Evolutionary conservation across 2,797 vertebrate genomes (phyloP).

Genomic region (Dendrocincla tyrannina): DNA sequence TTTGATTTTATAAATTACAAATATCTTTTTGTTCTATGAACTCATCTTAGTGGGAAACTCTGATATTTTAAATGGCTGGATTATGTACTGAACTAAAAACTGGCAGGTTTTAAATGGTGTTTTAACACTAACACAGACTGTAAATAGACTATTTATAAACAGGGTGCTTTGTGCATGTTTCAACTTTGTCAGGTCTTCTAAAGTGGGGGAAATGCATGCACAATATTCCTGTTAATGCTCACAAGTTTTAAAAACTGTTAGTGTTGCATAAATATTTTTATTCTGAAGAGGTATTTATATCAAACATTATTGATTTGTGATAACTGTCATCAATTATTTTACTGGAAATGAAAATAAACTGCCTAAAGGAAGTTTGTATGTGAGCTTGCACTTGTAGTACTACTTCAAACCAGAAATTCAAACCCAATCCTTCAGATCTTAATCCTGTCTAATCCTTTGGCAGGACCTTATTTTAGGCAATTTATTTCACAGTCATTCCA

Average conservation of each 20-base stretch:
- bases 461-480: not conserved
- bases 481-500: not conserved
- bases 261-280: not conserved
- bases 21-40: not conserved
- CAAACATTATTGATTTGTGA: not conserved
- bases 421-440: not conserved
- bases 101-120: not conserved
- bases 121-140: conserved; percentile 23
- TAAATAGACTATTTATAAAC: conserved; percentile 37
- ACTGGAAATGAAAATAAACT: not conserved
- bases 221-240: not conserved
- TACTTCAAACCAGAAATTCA: not conserved
- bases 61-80: not conserved
- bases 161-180: not conserved
- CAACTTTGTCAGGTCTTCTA: not conserved
- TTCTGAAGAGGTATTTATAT: not conserved
- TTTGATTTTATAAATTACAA: conserved; percentile 1
- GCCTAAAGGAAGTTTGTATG: not conserved
- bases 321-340: not conserved
- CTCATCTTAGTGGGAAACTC: not conserved
- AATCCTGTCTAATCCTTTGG: conserved; percentile 11
- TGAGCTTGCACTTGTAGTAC: not conserved
- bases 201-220: not conserved
- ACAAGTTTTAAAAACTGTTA: not conserved
- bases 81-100: not conserved